Evolutionary conservation across 2,113 vertebrate genomes (phyloP).

Genomic region (Prietella phreatophila): DNA sequence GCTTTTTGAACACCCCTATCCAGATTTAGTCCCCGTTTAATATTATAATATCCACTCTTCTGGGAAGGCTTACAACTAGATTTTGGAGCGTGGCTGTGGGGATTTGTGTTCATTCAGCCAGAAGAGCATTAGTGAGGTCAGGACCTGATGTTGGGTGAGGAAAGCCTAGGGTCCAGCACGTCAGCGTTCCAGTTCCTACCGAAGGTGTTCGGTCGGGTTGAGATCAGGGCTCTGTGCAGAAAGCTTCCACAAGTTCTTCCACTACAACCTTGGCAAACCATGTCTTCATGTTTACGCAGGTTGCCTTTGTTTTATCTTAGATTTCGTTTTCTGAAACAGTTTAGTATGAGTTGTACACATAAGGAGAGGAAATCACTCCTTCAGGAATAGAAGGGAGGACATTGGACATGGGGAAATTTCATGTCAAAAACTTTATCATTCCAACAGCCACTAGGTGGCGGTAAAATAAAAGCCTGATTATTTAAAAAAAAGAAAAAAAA

Average conservation of each 20-base stretch:
- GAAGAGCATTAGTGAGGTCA: not conserved
- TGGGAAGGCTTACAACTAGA: not conserved
- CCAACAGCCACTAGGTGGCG: slow-evolving; percentile 65
- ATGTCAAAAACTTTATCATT: slow-evolving; percentile 58
- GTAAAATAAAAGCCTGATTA: slow-evolving; percentile 58
- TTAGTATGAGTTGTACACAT: too few relatives aligned
- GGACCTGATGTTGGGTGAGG: not conserved
- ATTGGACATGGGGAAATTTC: slow-evolving; percentile 53
- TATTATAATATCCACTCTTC: not conserved
- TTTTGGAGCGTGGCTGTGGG: not conserved
- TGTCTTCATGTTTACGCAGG: not conserved
- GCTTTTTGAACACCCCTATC: not conserved
- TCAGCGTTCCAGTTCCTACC: not conserved
- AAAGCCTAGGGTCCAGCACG: not conserved
- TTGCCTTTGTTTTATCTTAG: too few relatives aligned
- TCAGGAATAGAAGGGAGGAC: not conserved
- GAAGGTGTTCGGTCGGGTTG: not conserved
- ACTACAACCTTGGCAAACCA: too few relatives aligned
- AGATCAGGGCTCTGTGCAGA: not conserved
- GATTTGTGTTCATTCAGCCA: not conserved
- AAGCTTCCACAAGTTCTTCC: not conserved
- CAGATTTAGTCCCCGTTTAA: too few relatives aligned
- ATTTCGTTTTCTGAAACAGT: too few relatives aligned
- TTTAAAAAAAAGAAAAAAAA: slow-evolving; percentile 20
- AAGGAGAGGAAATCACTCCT: not conserved